These are phyloP conservation scores for Pteruthius melanotis DNA, from an alignment of 2,113 vertebrate genomes.

Conservation along the genomic window DNA sequence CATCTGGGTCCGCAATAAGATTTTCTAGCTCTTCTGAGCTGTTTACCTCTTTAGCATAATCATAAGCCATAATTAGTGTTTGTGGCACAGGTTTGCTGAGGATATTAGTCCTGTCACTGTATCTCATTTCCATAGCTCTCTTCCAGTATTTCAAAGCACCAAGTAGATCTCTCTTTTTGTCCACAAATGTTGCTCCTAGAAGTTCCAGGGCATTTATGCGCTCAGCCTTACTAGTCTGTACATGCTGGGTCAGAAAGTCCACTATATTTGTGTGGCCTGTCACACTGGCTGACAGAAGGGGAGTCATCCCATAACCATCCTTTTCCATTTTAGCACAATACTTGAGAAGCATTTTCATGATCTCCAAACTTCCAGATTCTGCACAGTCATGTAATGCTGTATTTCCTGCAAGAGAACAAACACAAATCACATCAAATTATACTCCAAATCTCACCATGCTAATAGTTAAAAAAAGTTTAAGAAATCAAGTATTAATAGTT, in stretches of 20 bases:
- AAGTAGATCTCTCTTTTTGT: conserved; percentile 96
- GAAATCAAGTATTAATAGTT: not conserved
- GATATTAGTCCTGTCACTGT: conserved; percentile 84
- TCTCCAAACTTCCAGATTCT: conserved; percentile 97
- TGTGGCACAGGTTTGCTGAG: conserved; percentile 88
- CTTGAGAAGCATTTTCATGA: conserved; percentile 98
- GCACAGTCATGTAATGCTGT: conserved; percentile 96
- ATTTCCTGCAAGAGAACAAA: conserved; percentile 80
- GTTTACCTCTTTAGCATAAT: conserved; percentile 92
- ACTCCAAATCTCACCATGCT: not conserved
- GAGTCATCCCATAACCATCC: conserved; percentile 97
- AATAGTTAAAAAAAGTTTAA: not conserved
- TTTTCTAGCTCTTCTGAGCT: conserved; percentile 90
- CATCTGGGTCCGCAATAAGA: conserved; percentile 95
- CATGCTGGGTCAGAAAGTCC: conserved; percentile 91
- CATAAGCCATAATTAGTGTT: conserved; percentile 92
- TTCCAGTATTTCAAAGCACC: conserved; percentile 98
- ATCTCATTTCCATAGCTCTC: conserved; percentile 94
- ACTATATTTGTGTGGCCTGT: conserved; percentile 98
- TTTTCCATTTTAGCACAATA: conserved; percentile 97
- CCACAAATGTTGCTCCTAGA: conserved; percentile 94
- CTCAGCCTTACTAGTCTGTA: conserved; percentile 85
- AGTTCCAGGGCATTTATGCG: conserved; percentile 93
- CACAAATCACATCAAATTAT: not conserved
- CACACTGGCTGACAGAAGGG: conserved; percentile 94